Evolutionary conservation across 2,113 vertebrate species (phyloP).

Genomic region (Peromyscus polionotus): DNA sequence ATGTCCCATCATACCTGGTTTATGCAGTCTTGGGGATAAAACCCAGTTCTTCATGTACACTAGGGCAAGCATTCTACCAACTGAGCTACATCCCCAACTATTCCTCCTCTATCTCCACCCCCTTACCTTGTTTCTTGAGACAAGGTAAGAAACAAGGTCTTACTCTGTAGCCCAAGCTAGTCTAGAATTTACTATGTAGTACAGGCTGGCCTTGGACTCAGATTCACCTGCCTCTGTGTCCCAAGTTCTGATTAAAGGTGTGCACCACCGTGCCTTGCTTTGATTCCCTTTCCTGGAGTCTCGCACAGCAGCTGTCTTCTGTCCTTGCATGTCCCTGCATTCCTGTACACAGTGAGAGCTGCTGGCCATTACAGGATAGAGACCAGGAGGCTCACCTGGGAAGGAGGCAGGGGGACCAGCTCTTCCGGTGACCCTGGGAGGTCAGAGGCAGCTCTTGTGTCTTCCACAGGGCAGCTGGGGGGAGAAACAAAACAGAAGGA

Average conservation of each 20-base stretch:
- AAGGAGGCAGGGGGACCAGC: not conserved
- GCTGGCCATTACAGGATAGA: no score
- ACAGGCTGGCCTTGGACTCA: not conserved
- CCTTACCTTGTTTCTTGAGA: not conserved
- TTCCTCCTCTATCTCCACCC: not conserved
- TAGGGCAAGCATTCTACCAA: not conserved
- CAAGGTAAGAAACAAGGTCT: not conserved
- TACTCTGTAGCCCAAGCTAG: not conserved
- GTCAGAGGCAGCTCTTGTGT: not conserved
- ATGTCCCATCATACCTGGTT: not conserved
- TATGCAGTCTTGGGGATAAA: not conserved
- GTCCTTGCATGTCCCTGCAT: not conserved
- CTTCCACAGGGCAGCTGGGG: not conserved
- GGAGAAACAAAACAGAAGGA: not conserved
- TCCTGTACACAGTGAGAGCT: no score
- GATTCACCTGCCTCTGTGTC: not conserved
- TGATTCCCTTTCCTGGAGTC: not conserved
- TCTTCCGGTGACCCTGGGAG: not conserved
- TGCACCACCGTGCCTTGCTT: not conserved
- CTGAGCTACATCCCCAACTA: not conserved
- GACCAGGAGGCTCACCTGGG: constrained; percentile 69
- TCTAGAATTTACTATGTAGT: not conserved
- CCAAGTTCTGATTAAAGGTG: not conserved
- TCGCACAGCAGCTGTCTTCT: not conserved
- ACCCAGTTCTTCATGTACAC: not conserved